These are phyloP conservation scores for Esperia sulphurella DNA, from an alignment of 2,888 invertebrate species.

Conservation along the genomic window DNA sequence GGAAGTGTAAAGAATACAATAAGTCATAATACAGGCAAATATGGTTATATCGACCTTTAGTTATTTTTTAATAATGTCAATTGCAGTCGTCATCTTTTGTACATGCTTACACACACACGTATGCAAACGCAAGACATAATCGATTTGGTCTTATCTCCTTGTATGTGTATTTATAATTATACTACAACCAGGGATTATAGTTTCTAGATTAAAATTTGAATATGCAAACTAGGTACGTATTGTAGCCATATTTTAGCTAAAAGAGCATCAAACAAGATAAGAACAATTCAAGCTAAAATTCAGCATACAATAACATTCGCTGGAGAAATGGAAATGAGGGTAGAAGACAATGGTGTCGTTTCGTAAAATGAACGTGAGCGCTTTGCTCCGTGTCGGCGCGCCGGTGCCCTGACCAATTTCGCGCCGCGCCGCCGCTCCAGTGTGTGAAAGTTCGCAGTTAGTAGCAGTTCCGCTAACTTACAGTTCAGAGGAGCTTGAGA, in stretches of 20 bases:
- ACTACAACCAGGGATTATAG: slow-evolving; percentile 11
- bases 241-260: slow-evolving; percentile 2
- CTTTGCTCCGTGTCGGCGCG: neutral
- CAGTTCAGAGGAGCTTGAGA: neutral
- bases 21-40: too few relatives aligned
- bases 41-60: too few relatives aligned
- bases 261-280: slow-evolving; percentile 5
- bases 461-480: neutral
- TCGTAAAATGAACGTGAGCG: slow-evolving; percentile 25
- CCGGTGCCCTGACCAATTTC: neutral
- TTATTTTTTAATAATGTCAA: too few relatives aligned
- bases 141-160: too few relatives aligned
- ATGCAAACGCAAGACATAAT: too few relatives aligned
- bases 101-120: too few relatives aligned
- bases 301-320: slow-evolving; percentile 10
- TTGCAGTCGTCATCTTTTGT: too few relatives aligned
- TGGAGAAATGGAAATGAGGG: slow-evolving; percentile 19
- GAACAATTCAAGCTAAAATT: slow-evolving; percentile 14
- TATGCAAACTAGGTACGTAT: slow-evolving; percentile 11
- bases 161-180: too few relatives aligned
- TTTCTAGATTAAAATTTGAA: too few relatives aligned
- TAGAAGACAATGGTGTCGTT: slow-evolving; percentile 32
- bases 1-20: too few relatives aligned
- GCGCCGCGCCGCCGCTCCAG: neutral
- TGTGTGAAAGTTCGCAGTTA: slow-evolving; percentile 2